phyloP scores from a whole-genome alignment of 1,140 invertebrate genomes.

The Yoshiicerus persimilis region DNA sequence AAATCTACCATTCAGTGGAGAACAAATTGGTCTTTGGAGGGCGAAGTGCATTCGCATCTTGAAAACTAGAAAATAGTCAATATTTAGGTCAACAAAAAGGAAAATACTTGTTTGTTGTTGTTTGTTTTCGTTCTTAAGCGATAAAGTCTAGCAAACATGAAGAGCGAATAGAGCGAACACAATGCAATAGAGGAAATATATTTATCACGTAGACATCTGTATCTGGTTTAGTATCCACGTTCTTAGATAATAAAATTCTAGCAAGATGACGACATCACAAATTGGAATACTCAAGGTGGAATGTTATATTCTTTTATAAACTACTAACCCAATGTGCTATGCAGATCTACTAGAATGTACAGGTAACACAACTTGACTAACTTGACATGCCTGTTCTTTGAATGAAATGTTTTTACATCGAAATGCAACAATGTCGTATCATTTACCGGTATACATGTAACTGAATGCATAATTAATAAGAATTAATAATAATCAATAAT shows the following conservation, averaged over 20 bases:
- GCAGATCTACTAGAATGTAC: too few relatives aligned
- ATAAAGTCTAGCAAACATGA: not conserved
- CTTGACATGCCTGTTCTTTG: not conserved
- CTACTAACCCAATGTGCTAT: too few relatives aligned
- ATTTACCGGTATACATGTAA: too few relatives aligned
- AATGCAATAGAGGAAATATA: not conserved
- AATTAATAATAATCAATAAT: too few relatives aligned
- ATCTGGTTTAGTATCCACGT: not conserved
- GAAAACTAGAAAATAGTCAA: not conserved
- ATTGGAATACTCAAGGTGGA: not conserved
- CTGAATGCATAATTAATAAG: too few relatives aligned
- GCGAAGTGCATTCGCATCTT: not conserved
- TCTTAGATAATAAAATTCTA: not conserved
- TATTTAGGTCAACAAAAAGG: not conserved
- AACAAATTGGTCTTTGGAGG: not conserved
- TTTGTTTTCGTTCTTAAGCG: not conserved
- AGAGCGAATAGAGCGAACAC: too few relatives aligned
- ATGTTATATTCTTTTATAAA: not conserved
- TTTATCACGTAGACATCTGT: not conserved
- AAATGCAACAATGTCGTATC: not conserved
- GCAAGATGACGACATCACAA: not conserved
- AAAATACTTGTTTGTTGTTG: not conserved
- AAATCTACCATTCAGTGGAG: not conserved
- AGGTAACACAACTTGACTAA: not conserved
- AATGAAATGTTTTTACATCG: not conserved